These are phyloP conservation scores for Oceanites oceanicus DNA, from an alignment of 2,113 vertebrate species.

Conservation along the genomic window DNA sequence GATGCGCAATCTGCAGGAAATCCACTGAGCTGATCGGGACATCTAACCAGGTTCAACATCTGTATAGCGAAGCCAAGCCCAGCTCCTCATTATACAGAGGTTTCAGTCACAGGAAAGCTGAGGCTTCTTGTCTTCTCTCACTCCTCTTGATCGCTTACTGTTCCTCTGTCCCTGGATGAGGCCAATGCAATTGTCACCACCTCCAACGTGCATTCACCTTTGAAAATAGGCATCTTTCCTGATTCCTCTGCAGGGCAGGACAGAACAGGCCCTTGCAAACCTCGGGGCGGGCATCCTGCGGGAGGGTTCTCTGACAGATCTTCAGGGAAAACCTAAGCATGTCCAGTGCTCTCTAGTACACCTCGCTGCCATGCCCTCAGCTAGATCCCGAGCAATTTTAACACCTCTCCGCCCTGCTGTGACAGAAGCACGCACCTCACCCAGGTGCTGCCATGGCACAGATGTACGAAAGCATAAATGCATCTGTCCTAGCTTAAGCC, in stretches of 20 bases:
- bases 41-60: too few relatives aligned
- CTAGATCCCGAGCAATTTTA: neutral
- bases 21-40: neutral
- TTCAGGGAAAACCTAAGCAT: neutral
- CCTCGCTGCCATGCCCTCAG: neutral
- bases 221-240: neutral
- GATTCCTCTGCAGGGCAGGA: neutral
- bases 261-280: neutral
- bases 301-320: neutral
- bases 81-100: accelerated
- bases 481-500: neutral
- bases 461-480: neutral
- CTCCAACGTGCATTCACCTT: neutral
- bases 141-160: neutral
- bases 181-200: too few relatives aligned
- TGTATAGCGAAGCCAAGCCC: neutral
- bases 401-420: neutral
- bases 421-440: neutral
- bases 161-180: neutral
- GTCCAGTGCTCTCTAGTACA: neutral
- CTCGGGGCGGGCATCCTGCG: neutral
- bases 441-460: neutral
- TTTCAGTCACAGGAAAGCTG: neutral
- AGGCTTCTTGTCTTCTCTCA: neutral
- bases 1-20: neutral